phyloP scores from a whole-genome alignment of 2,888 invertebrate genomes.

The Capitulum mitella region DNA sequence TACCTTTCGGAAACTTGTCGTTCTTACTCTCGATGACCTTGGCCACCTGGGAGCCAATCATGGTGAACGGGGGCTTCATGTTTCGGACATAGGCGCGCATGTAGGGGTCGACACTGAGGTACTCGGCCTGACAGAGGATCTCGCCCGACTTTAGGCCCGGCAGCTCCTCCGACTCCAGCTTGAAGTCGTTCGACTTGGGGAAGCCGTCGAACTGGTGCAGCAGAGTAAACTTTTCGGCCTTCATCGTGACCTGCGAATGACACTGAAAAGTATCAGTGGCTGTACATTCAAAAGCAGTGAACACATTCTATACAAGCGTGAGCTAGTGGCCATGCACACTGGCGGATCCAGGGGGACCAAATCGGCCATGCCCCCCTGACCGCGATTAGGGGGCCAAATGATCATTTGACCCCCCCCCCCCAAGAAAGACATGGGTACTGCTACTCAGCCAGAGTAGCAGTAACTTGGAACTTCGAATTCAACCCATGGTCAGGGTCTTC shows the following conservation, averaged over 20 bases:
- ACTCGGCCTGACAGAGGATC: constrained; percentile 41
- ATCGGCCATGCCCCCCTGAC: too few relatives aligned
- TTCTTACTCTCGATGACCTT: constrained; percentile 60
- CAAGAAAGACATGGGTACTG: too few relatives aligned
- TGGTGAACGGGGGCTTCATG: constrained; percentile 39
- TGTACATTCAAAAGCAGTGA: too few relatives aligned
- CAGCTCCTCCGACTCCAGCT: constrained; percentile 59
- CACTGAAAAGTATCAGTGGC: too few relatives aligned
- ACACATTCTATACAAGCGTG: too few relatives aligned
- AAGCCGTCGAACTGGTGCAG: constrained; percentile 57
- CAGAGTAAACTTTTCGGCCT: constrained; percentile 57
- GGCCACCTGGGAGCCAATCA: constrained; percentile 66
- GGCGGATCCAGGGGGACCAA: too few relatives aligned
- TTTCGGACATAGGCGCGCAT: background rate
- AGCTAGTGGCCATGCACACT: too few relatives aligned
- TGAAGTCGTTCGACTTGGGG: constrained; percentile 58
- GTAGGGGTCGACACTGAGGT: constrained; percentile 29
- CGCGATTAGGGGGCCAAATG: too few relatives aligned
- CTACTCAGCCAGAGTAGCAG: too few relatives aligned
- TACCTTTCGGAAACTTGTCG: constrained; percentile 56
- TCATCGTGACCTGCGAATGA: constrained; percentile 42
- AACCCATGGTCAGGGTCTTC: too few relatives aligned
- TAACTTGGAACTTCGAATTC: too few relatives aligned
- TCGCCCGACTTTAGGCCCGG: constrained; percentile 61
- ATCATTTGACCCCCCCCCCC: too few relatives aligned